Conservation (phyloP, 2,797 vertebrate genomes). For the Sebastes trivittatus region DNA sequence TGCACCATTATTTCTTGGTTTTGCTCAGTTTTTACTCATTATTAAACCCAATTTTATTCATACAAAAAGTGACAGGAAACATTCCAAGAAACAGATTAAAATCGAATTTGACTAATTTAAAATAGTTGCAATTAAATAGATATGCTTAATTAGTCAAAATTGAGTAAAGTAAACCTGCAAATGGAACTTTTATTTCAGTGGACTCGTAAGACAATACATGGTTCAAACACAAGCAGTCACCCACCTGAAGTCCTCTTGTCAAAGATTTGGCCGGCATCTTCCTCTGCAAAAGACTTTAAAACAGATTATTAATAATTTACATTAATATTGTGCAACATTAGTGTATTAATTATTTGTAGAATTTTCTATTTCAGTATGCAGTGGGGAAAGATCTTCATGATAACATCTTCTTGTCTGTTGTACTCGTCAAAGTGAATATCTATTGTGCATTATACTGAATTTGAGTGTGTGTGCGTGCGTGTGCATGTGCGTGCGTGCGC, state of each 20-base stretch:
- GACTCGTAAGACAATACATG: background rate
- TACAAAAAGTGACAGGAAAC: background rate
- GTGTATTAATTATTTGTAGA: background rate
- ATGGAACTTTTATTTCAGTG: background rate
- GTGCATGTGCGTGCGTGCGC: background rate
- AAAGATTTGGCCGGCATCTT: slow-evolving; percentile 54
- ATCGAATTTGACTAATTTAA: background rate
- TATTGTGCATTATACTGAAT: background rate
- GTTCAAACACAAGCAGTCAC: background rate
- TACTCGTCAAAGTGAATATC: background rate
- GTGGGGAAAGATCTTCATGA: background rate
- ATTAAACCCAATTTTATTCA: background rate
- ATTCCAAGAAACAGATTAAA: background rate
- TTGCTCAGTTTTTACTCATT: background rate
- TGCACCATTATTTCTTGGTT: background rate
- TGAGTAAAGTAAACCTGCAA: background rate
- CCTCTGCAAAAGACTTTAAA: slow-evolving; percentile 81
- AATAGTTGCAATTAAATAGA: background rate
- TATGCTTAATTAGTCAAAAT: background rate
- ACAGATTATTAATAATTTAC: background rate
- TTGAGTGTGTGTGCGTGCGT: background rate
- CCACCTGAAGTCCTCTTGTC: slow-evolving; percentile 57
- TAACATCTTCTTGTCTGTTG: background rate
- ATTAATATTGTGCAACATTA: background rate
- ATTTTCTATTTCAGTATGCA: background rate